Evolutionary conservation across 2,113 vertebrate genomes (phyloP).

Genomic region (Istiophorus platypterus): DNA sequence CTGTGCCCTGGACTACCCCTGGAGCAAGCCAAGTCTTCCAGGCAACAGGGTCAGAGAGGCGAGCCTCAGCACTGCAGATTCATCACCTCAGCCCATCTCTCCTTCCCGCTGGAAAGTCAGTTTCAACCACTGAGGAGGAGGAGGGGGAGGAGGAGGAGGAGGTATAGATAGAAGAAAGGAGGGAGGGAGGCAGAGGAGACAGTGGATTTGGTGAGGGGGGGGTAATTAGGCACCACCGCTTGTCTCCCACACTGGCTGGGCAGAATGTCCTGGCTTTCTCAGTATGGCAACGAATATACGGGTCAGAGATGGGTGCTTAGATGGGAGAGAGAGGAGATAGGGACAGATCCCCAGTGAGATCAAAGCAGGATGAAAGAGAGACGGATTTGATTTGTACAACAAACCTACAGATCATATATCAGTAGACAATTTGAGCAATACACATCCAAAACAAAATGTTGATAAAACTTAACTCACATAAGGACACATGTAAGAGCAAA

Average conservation of each 20-base stretch:
- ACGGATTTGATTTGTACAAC: background rate
- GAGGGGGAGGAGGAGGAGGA: conserved; percentile 2
- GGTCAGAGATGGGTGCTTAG: conserved; percentile 41
- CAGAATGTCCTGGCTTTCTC: conserved; percentile 37
- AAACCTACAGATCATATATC: background rate
- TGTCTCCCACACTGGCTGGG: conserved; percentile 50
- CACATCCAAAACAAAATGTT: background rate
- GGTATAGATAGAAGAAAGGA: conserved; percentile 10
- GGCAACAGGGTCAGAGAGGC: conserved; percentile 71
- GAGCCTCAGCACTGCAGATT: conserved; percentile 80
- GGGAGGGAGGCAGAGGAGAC: conserved; percentile 23
- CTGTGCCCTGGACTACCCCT: conserved; percentile 55
- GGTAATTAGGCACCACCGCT: conserved; percentile 56
- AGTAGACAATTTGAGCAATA: background rate
- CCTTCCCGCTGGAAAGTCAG: conserved; percentile 75
- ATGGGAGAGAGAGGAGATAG: conserved; percentile 7
- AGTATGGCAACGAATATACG: conserved; percentile 25
- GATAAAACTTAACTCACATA: background rate
- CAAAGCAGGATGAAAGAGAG: conserved; percentile 37
- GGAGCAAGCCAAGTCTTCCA: conserved; percentile 65
- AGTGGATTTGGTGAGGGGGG: conserved; percentile 30
- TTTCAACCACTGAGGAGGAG: conserved; percentile 53
- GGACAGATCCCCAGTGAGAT: conserved; percentile 20
- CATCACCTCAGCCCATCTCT: conserved; percentile 80
- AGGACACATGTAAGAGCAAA: background rate